A percentile compares a stretch with the other conserved stretches of the same genome.
Evolutionary conservation across 2,888 invertebrate species (phyloP).

Genomic region (Caradrina kadenii): DNA sequence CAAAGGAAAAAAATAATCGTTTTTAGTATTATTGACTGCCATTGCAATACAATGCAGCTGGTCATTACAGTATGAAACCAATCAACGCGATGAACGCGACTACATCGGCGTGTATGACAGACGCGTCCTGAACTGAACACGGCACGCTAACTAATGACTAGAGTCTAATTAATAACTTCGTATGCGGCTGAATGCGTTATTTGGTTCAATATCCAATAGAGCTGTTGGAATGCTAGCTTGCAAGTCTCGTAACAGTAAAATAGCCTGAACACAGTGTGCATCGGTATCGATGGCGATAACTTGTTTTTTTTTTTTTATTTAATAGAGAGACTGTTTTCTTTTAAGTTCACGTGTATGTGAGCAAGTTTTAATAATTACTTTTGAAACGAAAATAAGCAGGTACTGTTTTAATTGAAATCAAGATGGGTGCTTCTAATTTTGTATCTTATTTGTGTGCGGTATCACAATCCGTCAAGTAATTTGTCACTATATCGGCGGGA

Average conservation of each 20-base stretch:
- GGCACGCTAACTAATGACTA: conserved; percentile 77
- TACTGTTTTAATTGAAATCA: conserved; percentile 23
- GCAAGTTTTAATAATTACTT: conserved; percentile 2
- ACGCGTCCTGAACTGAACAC: conserved; percentile 74
- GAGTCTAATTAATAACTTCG: conserved; percentile 80
- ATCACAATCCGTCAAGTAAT: conserved; percentile 81
- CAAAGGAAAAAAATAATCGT: conserved; percentile 17
- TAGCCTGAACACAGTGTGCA: conserved; percentile 10
- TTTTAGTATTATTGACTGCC: conserved; percentile 68
- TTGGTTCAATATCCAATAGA: conserved; percentile 54
- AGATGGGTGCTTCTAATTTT: conserved; percentile 24
- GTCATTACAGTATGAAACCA: conserved; percentile 84
- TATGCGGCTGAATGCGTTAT: conserved; percentile 73
- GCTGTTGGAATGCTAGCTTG: conserved; percentile 27
- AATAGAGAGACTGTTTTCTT: neutral
- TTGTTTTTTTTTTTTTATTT: neutral
- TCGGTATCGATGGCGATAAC: neutral
- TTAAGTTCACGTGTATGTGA: too few relatives aligned
- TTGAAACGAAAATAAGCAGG: neutral
- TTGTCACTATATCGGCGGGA: conserved; percentile 82
- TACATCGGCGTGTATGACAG: conserved; percentile 62
- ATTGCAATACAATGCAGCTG: conserved; percentile 71
- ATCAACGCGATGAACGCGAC: conserved; percentile 81
- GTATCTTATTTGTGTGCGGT: conserved; percentile 77
- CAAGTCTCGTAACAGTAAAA: conserved; percentile 10